These are phyloP conservation scores for Phaethon lepturus DNA, from an alignment of 2,113 vertebrate species.

Conservation along the genomic window DNA sequence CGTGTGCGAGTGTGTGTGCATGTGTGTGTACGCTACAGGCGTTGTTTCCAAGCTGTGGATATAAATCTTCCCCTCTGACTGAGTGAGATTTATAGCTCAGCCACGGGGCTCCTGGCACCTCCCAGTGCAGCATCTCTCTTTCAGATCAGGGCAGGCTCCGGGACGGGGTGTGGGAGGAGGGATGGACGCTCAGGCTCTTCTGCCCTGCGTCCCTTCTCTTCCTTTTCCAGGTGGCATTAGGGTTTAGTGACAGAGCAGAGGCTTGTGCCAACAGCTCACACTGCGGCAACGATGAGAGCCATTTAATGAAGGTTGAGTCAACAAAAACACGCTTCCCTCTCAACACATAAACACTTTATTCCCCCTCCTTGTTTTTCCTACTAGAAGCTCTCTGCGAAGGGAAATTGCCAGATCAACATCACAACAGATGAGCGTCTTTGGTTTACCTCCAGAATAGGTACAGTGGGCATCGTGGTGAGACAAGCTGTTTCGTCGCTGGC, in stretches of 20 bases:
- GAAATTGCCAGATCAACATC: background rate
- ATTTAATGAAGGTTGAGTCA: slow-evolving; percentile 32
- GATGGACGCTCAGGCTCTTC: accelerated
- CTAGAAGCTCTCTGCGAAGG: background rate
- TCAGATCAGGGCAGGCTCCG: background rate
- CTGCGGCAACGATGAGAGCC: background rate
- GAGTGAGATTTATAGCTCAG: slow-evolving; percentile 71
- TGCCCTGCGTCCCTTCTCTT: background rate
- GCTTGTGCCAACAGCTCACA: background rate
- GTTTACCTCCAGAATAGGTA: background rate
- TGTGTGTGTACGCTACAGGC: background rate
- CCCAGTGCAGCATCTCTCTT: background rate
- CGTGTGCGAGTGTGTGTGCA: background rate
- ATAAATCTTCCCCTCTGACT: slow-evolving; percentile 65
- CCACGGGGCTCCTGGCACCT: slow-evolving; percentile 32
- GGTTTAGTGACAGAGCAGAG: background rate
- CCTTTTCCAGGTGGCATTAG: background rate
- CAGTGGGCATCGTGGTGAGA: accelerated
- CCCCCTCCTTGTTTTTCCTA: background rate
- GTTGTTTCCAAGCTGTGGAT: slow-evolving; percentile 6
- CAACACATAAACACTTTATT: slow-evolving; percentile 25
- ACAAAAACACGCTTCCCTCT: slow-evolving; percentile 8
- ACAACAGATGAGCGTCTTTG: background rate
- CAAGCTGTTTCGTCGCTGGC: background rate
- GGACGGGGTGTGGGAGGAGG: background rate